phyloP scores from a whole-genome alignment of 2,113 vertebrate species.

The Oreochromis niloticus region DNA sequence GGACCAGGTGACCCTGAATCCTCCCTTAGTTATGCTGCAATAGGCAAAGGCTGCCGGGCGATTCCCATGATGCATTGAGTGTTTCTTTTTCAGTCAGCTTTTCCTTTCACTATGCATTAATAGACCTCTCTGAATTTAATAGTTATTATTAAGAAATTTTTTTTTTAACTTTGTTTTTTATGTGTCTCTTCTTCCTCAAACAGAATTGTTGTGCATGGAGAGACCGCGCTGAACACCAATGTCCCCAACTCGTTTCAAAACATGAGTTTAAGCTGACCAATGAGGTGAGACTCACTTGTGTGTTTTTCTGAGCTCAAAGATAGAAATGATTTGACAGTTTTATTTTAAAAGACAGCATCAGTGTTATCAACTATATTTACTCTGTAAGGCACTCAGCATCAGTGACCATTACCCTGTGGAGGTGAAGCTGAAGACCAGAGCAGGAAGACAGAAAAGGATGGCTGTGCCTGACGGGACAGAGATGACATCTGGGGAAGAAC shows the following conservation, averaged over 20 bases:
- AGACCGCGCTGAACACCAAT: constrained; percentile 31
- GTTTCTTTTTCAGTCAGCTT: too few relatives aligned
- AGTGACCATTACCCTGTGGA: constrained; percentile 73
- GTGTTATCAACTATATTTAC: background rate
- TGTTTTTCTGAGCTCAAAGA: background rate
- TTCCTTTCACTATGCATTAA: too few relatives aligned
- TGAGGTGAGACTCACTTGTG: background rate
- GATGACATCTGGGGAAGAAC: background rate
- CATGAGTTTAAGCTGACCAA: constrained; percentile 48
- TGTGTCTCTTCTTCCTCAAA: background rate
- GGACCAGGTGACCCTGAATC: too few relatives aligned
- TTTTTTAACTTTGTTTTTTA: too few relatives aligned
- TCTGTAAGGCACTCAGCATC: constrained; percentile 47
- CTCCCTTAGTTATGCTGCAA: too few relatives aligned
- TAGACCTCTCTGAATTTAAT: too few relatives aligned
- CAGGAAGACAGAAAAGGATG: background rate
- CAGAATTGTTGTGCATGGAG: constrained; percentile 76
- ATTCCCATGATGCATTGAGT: too few relatives aligned
- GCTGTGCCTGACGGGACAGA: too few relatives aligned
- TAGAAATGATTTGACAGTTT: background rate
- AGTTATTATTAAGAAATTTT: too few relatives aligned
- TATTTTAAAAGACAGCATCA: background rate
- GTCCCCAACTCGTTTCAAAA: constrained; percentile 70
- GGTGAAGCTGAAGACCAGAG: constrained; percentile 43
- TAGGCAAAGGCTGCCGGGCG: too few relatives aligned